Evolutionary conservation across 2,888 invertebrate genomes (phyloP).

Genomic region (Melieria omissa): DNA sequence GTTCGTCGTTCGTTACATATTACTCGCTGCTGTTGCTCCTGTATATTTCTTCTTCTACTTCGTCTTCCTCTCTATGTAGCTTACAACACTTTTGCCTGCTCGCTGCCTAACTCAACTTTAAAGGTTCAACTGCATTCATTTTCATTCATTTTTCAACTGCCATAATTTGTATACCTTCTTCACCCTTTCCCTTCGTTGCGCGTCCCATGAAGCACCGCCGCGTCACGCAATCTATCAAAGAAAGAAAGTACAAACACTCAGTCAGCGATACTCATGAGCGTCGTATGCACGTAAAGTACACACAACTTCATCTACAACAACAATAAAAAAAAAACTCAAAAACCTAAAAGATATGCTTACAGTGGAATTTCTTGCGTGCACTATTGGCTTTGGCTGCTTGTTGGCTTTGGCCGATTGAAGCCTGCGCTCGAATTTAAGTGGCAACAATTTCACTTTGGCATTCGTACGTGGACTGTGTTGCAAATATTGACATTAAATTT

Average conservation of each 20-base stretch:
- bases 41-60: too few relatives aligned
- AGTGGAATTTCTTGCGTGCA: neutral
- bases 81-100: too few relatives aligned
- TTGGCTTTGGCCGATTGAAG: too few relatives aligned
- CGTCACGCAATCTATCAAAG: neutral
- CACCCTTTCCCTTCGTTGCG: neutral
- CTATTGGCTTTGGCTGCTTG: neutral
- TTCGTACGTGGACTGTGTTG: neutral
- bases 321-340: neutral
- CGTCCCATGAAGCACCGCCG: neutral
- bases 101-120: too few relatives aligned
- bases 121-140: too few relatives aligned
- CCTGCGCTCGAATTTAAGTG: neutral
- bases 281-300: neutral
- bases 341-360: neutral
- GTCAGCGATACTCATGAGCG: neutral
- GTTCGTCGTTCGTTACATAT: too few relatives aligned
- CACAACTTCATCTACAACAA: neutral
- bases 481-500: too few relatives aligned
- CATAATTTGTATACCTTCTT: neutral
- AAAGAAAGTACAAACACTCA: neutral
- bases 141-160: too few relatives aligned
- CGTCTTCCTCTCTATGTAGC: too few relatives aligned
- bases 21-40: too few relatives aligned
- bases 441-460: neutral